A percentile compares a stretch with the other conserved stretches of the same genome.
Evolutionary conservation across 2,113 vertebrate species (phyloP).

Genomic region (Eolophus roseicapilla): DNA sequence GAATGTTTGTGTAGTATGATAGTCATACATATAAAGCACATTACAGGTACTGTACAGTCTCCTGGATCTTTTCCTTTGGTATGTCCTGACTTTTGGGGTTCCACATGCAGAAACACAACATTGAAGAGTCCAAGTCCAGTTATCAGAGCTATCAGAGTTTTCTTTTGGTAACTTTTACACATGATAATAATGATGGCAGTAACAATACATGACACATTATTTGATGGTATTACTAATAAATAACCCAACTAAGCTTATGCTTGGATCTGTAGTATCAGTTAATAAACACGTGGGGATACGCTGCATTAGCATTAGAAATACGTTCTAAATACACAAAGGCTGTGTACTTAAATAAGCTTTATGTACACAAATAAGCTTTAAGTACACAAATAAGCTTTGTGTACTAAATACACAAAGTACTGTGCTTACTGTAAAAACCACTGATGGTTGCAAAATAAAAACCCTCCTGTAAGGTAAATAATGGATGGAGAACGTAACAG

Average conservation of each 20-base stretch:
- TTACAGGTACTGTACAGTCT: neutral
- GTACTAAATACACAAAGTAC: neutral
- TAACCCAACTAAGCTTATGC: neutral
- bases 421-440: neutral
- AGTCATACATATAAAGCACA: neutral
- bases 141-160: neutral
- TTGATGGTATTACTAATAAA: neutral
- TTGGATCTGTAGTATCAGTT: neutral
- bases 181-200: neutral
- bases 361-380: too few species aligned
- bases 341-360: too few species aligned
- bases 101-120: neutral
- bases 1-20: neutral
- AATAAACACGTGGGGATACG: accelerated
- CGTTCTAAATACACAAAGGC: neutral
- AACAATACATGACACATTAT: neutral
- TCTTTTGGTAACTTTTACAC: neutral
- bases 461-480: neutral
- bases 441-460: neutral
- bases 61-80: neutral
- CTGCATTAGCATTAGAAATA: neutral
- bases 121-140: neutral
- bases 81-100: neutral
- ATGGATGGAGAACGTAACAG: neutral
- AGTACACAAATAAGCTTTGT: too few species aligned